A percentile compares a stretch with the other conserved stretches of the same genome.
Conservation (phyloP, 1,140 invertebrate species). For the Caenorhabditis remanei region DNA sequence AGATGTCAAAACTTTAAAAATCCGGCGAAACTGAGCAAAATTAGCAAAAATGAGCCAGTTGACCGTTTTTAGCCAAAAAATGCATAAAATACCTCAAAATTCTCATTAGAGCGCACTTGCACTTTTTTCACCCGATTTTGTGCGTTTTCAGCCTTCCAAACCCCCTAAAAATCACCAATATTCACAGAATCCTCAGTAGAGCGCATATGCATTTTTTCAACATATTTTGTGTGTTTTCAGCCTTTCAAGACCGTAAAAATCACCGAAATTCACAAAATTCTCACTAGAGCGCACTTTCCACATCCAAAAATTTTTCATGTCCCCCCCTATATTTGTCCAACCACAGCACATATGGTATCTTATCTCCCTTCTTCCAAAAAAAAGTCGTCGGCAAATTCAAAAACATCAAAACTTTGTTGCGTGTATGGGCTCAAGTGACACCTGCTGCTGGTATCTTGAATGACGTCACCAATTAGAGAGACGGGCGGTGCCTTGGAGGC, state of each 20-base stretch:
- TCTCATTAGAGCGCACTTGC: no score
- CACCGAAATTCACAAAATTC: background rate
- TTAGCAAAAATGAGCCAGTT: no score
- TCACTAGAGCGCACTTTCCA: background rate
- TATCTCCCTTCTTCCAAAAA: background rate
- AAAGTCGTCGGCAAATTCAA: background rate
- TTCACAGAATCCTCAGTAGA: background rate
- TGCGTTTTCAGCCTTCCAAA: no score
- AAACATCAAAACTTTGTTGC: conserved; percentile 20
- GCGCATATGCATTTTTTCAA: background rate
- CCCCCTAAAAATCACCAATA: no score
- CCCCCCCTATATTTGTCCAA: background rate
- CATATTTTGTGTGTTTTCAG: no score
- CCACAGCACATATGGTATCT: background rate
- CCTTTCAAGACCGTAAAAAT: no score
- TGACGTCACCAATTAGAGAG: conserved; percentile 42
- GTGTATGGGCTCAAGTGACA: background rate
- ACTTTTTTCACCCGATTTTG: no score
- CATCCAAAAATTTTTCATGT: background rate
- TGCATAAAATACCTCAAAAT: no score
- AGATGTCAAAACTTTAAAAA: no score
- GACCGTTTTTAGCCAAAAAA: no score
- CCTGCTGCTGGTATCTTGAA: background rate
- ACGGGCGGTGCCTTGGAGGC: background rate
- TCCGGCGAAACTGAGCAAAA: no score